Conservation (phyloP, 2,888 invertebrate genomes). For the Lycia hirtaria region DNA sequence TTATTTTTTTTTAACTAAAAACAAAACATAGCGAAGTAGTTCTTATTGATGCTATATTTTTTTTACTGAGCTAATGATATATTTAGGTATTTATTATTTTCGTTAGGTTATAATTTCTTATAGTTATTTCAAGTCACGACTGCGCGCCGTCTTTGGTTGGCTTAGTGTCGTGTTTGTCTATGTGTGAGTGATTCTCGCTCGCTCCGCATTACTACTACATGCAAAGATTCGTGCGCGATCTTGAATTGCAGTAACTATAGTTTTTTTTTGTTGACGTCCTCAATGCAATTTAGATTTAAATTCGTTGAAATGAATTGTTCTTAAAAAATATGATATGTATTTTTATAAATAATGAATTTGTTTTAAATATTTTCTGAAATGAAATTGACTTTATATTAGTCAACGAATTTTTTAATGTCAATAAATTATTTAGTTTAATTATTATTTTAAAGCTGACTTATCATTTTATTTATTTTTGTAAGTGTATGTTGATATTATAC, state of each 20-base stretch:
- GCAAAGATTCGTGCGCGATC: too few species aligned
- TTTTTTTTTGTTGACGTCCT: conserved; percentile 33
- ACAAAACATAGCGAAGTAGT: too few species aligned
- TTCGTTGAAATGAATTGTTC: not conserved
- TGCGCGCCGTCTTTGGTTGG: too few species aligned
- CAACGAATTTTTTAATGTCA: too few species aligned
- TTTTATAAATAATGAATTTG: not conserved
- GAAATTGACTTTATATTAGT: too few species aligned
- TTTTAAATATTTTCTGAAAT: not conserved
- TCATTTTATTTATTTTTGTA: conserved; percentile 72
- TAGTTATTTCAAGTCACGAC: conserved; percentile 26
- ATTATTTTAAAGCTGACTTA: conserved; percentile 18
- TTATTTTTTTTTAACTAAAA: too few species aligned
- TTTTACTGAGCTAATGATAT: conserved; percentile 23
- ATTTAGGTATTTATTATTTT: conserved; percentile 31
- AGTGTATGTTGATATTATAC: conserved; percentile 79
- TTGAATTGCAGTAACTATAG: conserved; percentile 2
- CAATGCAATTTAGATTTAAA: conserved; percentile 37
- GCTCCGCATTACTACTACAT: too few species aligned
- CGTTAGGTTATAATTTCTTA: conserved; percentile 12
- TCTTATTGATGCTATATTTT: too few species aligned
- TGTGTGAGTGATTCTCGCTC: too few species aligned
- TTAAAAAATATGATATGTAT: not conserved
- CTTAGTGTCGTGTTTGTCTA: too few species aligned
- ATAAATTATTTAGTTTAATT: conserved; percentile 10